Conservation (phyloP, 2,797 vertebrate genomes). For the Schizopygopsis pylzovi region DNA sequence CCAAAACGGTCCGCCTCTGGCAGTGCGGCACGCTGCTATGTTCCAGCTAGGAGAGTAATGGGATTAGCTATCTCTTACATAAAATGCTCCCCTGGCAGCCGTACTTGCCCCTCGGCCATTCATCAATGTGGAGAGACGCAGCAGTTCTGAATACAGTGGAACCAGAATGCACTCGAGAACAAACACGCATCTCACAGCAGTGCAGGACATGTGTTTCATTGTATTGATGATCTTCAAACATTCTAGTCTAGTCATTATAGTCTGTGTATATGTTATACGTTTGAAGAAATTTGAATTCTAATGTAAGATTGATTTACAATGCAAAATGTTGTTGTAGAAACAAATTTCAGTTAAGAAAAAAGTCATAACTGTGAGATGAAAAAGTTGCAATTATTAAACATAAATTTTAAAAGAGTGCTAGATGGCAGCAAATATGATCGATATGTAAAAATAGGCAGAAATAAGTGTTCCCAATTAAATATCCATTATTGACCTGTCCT, state of each 20-base stretch:
- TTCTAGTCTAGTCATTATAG: too few relatives aligned
- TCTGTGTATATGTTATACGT: background rate
- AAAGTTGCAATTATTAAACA: background rate
- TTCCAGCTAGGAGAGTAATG: conserved; percentile 51
- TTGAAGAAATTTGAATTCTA: background rate
- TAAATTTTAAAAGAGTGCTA: background rate
- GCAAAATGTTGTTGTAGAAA: background rate
- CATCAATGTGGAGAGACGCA: conserved; percentile 24
- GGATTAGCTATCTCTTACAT: conserved; percentile 59
- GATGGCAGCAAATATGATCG: background rate
- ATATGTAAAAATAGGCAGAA: too few relatives aligned
- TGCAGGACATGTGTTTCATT: conserved; percentile 1
- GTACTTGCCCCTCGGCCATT: conserved; percentile 12
- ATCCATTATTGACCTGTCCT: background rate
- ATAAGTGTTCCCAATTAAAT: background rate
- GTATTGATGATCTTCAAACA: background rate
- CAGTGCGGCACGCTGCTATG: conserved; percentile 21
- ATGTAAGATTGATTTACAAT: background rate
- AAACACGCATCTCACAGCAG: background rate
- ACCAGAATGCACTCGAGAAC: conserved; percentile 3
- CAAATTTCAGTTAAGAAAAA: background rate
- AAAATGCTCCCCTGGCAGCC: conserved; percentile 47
- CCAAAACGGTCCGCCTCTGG: conserved; percentile 24
- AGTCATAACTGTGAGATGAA: too few relatives aligned
- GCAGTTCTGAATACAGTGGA: conserved; percentile 29